Evolutionary conservation across 2,888 invertebrate species (phyloP), one percentile per base, ranked within the genome.

Genomic region (Morinoia aosen): DNA sequence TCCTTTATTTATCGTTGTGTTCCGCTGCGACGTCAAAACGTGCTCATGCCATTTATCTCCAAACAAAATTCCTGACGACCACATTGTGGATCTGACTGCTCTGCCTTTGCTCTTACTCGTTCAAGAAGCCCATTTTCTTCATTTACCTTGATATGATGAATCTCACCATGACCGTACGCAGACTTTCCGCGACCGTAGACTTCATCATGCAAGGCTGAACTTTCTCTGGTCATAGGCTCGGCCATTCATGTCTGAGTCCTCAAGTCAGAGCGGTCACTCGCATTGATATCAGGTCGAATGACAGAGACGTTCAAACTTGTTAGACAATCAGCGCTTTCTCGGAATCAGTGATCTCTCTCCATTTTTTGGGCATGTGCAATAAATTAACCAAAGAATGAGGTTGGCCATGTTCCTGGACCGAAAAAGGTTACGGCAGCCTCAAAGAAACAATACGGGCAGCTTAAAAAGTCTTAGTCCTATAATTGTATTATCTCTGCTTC

Each of bases 211-310:
- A 33, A 33, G 76, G 25, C 76, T 76, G 76, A 76, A 76, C 76
- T 76, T 76, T 76, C 76, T 76, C 76, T 76, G 76, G 76, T 76
- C 76, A 33, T 76, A 76, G 76, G 76, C 76, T 33, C 76, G 76
- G 76, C 25, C 76, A 76, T 33, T 76, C 76, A 76, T 76, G 76
- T 76, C 25, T 76, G 76, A 33, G 76, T 61, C 16, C 61, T 8
- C 19, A 19, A 16, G 61, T 76, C 76, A 14, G 76, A 76, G 33
- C 76, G 19, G 76, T 76, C 10, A 76, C 76, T 25, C 25, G 76
- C 33, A 25, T 33, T 76, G 16, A 33, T 76, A 76, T 33, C 76
- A 76, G 33, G 33, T 76, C 76, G 19, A 16, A 33, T 76, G 25
- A 76, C 76, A 76, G 76, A 76, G 76, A 8, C 12, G 25, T 76